Base-by-base conservation (phyloP, 2,888 invertebrate genomes). In the Malacosoma neustria region DNA sequence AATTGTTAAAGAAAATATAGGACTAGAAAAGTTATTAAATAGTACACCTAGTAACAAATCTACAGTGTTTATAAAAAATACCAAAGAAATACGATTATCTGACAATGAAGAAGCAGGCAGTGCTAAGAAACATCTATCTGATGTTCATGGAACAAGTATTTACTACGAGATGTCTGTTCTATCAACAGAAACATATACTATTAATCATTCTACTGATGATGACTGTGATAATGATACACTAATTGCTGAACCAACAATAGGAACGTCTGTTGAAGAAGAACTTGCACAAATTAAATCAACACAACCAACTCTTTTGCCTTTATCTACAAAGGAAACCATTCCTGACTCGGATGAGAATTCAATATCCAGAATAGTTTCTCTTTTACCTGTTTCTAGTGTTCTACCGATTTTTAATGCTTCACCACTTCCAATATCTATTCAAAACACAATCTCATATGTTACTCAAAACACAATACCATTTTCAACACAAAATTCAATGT, bases 21-120 rank as follows among this genome's bases (percentile, higher is more conserved):
- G 77, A 14, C 72, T 85, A 50, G 80, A 82, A 45, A 81, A 72
- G 38, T 65, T 77, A 40, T 77, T 72, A 46, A 72, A 88, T 45
- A 73, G 80, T 45, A 77, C 76, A 33, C 84, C 84, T n/a, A 71
- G 58, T 49, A 85, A 84, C 50, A 80, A 76, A 54, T 81, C 84
- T 14, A 72, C 80, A 49, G 79, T 87, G 36, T 72, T 74, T 42
- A 87, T 84, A 47, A 87, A 88, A 49, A 87, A 89, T 64, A 88
- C 88, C 49, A 87, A 87, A 72, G 76, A 87, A 55, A 73, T 86
- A 41, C 74, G 76, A 41, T 60, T 84, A 38, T 56, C 69, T 48
- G 84, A 86, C 51, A 84, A 81, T 40, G 84, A 84, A 39, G 67
- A 74, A 37, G 77, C 81, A 39, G 67, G 71, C 14, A 75, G 69